Percentiles rank a stretch among this genome's conserved stretches.
Conservation (phyloP, 2,888 invertebrate species). For the Ditula angustiorana region DNA sequence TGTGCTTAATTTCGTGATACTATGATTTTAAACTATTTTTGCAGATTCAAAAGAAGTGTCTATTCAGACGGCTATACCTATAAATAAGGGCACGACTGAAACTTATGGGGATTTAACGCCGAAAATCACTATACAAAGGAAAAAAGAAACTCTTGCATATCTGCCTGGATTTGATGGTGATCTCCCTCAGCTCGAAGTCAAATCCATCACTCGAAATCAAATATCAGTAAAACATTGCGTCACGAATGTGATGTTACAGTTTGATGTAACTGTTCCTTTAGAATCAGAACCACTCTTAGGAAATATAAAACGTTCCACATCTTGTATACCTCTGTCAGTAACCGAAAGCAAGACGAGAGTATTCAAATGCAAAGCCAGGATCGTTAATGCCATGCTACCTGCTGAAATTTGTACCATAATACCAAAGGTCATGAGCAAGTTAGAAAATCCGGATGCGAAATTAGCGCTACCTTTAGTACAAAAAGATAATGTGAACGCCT, state of each 20-base stretch:
- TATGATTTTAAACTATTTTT: conserved; percentile 35
- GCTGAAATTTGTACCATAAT: conserved; percentile 73
- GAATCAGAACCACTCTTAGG: conserved; percentile 43
- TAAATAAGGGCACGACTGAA: conserved; percentile 27
- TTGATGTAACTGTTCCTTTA: conserved; percentile 63
- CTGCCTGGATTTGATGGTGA: conserved; percentile 64
- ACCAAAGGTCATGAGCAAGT: conserved; percentile 64
- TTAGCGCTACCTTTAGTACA: conserved; percentile 39
- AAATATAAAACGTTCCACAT: conserved; percentile 48
- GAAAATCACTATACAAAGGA: conserved; percentile 42
- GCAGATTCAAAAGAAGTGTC: conserved; percentile 54
- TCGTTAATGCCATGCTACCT: conserved; percentile 69
- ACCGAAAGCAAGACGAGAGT: conserved; percentile 58
- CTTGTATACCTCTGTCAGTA: conserved; percentile 55
- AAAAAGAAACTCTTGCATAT: conserved; percentile 41
- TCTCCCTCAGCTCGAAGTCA: conserved; percentile 58
- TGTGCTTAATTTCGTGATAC: too few relatives aligned
- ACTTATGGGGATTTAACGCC: conserved; percentile 40
- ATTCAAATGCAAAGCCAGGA: conserved; percentile 68
- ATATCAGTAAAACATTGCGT: conserved; percentile 68
- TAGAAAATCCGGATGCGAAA: conserved; percentile 49
- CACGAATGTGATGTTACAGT: conserved; percentile 68
- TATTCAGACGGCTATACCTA: conserved; percentile 52
- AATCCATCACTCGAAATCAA: conserved; percentile 61
- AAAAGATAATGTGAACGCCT: conserved; percentile 47